These are phyloP conservation scores for Burhinus oedicnemus DNA, from an alignment of 2,113 vertebrate species.

Conservation along the genomic window DNA sequence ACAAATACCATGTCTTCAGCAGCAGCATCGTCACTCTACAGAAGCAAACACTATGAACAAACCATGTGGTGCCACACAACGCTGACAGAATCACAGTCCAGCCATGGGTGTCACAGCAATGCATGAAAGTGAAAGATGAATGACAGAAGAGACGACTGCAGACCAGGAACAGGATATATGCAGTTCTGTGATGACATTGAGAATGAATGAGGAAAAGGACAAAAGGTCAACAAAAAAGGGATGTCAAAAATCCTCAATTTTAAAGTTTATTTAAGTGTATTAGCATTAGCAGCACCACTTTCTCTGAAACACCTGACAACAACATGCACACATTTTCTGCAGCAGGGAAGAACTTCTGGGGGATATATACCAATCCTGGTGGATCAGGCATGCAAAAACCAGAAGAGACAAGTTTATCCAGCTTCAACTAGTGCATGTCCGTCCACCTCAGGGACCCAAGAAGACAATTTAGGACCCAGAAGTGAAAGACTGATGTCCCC, in stretches of 20 bases:
- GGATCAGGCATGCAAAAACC: not conserved
- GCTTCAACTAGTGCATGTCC: not conserved
- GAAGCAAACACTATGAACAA: constrained; percentile 9
- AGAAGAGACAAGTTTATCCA: not conserved
- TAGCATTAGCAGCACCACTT: constrained; percentile 57
- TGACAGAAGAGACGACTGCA: not conserved
- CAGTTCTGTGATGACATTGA: constrained; percentile 7
- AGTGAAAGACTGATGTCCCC: not conserved
- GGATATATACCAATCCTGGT: not conserved
- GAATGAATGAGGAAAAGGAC: constrained; percentile 42
- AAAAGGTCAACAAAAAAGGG: constrained; percentile 65
- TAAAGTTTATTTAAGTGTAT: constrained; percentile 29
- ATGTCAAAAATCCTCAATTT: constrained; percentile 67
- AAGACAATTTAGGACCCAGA: not conserved
- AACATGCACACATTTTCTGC: not conserved
- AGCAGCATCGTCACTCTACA: not conserved
- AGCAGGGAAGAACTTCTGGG: not conserved
- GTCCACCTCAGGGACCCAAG: not conserved
- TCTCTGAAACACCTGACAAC: not conserved
- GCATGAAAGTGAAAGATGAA: not conserved
- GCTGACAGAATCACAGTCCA: not conserved
- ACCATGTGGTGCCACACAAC: not conserved
- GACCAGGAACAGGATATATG: not conserved
- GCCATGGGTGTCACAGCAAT: constrained; percentile 33
- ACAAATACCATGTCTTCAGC: not conserved